Evolutionary conservation across 1,140 invertebrate genomes (phyloP), one percentile per base, ranked within the genome.

Genomic region (Gryllus bimaculatus): DNA sequence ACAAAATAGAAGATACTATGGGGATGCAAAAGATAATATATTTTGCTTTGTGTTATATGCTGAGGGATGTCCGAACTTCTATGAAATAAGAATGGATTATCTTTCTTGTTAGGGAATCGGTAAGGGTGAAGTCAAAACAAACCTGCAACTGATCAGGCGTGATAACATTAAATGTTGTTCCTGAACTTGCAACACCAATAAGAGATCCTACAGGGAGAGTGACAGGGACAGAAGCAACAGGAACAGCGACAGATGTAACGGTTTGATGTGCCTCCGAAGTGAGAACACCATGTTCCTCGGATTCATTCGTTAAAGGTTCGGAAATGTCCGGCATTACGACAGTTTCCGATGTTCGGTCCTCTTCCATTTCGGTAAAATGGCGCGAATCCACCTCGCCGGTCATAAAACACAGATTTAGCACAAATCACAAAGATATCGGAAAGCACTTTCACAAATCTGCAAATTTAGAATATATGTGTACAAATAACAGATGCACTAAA

Each of bases 141-240:
- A 89, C 88, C 84, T 93, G 92, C 81, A 95, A 85, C 83, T 94
- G 93, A 81, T 95, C 94, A 10, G 92, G 91, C 13, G 93, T 93
- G 84, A 95, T 94, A 83, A 95, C 93, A 87, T 94, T 95, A 85
- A 94, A 95, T 48, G 93, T 91, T 74, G 92, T 91, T 26, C 91
- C 91, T 79, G 86, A 85, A 81, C 87, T 84, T 20, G 87, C 84
- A 78, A 89, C 88, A 73, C 92, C 90, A 82, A 94, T 93, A 82
- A 95, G 90, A 47, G 93, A 93, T 77, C 92, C 92, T 78, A 94
- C 92, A 21, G 93, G 93, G 82, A 94, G 84, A 73, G 92, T 91
- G 76, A 94, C 93, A 74, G 93, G 92, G 73, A 93, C 91, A 85
- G 83, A 86, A 83, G 79, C 84, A 80, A 83, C 87, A 83, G 81